A percentile compares a stretch with the other conserved stretches of the same genome.
Conservation (phyloP, 2,797 vertebrate genomes). For the Siniperca scherzeri region DNA sequence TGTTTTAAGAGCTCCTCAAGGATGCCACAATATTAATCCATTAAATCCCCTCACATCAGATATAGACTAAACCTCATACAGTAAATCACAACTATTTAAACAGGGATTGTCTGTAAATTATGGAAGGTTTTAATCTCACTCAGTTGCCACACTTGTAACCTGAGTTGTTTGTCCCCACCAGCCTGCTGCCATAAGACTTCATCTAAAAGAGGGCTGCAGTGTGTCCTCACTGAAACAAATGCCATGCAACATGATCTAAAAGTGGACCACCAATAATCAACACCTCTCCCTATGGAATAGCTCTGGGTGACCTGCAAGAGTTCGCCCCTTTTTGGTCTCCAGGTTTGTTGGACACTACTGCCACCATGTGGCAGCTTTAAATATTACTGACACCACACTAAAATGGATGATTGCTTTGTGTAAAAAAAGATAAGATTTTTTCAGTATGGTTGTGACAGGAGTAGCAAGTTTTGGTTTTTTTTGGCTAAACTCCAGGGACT, state of each 20-base stretch:
- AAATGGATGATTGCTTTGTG: not conserved
- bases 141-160: slow-evolving; percentile 16
- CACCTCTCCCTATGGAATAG: slow-evolving; percentile 55
- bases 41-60: slow-evolving; percentile 15
- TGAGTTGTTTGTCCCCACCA: not conserved
- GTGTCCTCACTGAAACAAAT: slow-evolving; percentile 57
- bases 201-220: slow-evolving; percentile 32
- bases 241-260: slow-evolving; percentile 71
- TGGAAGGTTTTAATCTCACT: slow-evolving; percentile 13
- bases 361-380: slow-evolving; percentile 62
- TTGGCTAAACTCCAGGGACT: not conserved
- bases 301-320: slow-evolving; percentile 39
- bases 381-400: not conserved
- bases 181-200: slow-evolving; percentile 1
- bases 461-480: not conserved
- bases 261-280: slow-evolving; percentile 73
- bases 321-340: accelerated
- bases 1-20: slow-evolving; percentile 17
- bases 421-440: not conserved
- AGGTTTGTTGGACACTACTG: slow-evolving; percentile 33
- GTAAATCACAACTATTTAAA: slow-evolving; percentile 23
- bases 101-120: slow-evolving; percentile 3
- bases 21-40: not conserved
- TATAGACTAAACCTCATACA: not conserved
- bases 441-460: no score